A percentile compares a stretch with the other conserved stretches of the same genome.
Conservation (phyloP, 2,888 invertebrate genomes). For the Mylabris sibirica region DNA sequence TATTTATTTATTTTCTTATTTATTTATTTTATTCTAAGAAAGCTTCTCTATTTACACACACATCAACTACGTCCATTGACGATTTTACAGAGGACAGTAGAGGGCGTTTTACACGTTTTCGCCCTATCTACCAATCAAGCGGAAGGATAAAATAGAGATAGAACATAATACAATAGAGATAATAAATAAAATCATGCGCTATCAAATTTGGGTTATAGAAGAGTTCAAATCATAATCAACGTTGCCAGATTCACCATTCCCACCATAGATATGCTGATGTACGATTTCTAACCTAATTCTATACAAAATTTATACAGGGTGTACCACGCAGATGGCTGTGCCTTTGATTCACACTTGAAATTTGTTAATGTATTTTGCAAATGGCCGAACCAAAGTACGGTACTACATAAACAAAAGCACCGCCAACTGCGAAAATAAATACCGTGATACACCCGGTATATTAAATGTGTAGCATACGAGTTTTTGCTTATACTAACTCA, state of each 20-base stretch:
- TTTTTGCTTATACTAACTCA: no score
- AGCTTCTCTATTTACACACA: constrained; percentile 32
- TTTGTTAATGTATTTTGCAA: no score
- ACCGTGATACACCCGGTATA: no score
- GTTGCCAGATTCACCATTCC: background rate
- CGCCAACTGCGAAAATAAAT: no score
- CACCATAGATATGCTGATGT: background rate
- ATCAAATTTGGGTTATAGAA: background rate
- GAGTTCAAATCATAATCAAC: background rate
- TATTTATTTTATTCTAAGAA: constrained; percentile 10
- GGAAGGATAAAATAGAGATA: background rate
- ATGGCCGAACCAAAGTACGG: no score
- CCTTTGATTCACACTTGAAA: no score
- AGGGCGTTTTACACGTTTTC: background rate
- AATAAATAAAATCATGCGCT: background rate
- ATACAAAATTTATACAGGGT: background rate
- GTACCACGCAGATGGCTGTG: no score
- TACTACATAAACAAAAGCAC: no score
- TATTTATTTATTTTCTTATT: background rate
- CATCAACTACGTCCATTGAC: constrained; percentile 6
- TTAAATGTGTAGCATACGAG: no score
- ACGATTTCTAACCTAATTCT: background rate
- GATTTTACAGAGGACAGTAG: background rate
- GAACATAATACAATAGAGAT: background rate
- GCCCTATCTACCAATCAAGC: background rate